Evolutionary conservation across 2,797 vertebrate species (phyloP).

Genomic region (Lindbergichthys nudifrons): DNA sequence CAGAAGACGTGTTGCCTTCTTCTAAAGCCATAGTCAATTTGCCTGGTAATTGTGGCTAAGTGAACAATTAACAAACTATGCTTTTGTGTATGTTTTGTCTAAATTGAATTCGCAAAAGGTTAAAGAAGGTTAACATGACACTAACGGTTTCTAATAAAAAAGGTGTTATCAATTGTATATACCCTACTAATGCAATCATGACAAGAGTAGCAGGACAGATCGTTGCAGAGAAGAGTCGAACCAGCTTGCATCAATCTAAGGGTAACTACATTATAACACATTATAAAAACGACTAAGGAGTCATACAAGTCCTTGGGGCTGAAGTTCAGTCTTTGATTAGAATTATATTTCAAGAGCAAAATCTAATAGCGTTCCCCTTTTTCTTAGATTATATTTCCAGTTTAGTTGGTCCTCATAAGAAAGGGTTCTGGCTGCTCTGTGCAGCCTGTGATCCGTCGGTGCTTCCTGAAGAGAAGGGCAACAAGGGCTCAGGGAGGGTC

Average conservation of each 20-base stretch:
- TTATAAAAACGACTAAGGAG: conserved; percentile 70
- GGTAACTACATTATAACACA: conserved; percentile 71
- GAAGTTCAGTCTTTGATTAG: conserved; percentile 61
- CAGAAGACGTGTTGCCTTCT: conserved; percentile 32
- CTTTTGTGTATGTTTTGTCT: conserved; percentile 47
- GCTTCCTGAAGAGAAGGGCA: conserved; percentile 82
- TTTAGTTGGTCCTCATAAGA: conserved; percentile 79
- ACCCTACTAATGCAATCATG: conserved; percentile 28
- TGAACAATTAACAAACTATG: conserved; percentile 60
- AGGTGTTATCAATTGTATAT: conserved; percentile 29
- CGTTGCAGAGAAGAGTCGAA: conserved; percentile 45
- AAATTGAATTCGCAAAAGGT: conserved; percentile 43
- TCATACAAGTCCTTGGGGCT: conserved; percentile 62
- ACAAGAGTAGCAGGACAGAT: conserved; percentile 25
- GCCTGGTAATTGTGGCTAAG: conserved; percentile 20
- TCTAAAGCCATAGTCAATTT: conserved; percentile 42
- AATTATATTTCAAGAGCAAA: conserved; percentile 57
- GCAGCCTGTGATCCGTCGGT: conserved; percentile 66
- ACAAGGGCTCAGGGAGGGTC: conserved; percentile 87
- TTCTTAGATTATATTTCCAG: conserved; percentile 28
- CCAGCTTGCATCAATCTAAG: conserved; percentile 58
- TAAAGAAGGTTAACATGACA: conserved; percentile 50
- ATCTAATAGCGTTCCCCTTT: conserved; percentile 42
- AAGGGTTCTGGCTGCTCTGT: conserved; percentile 83
- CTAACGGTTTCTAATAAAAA: conserved; percentile 39